Conservation (phyloP, 2,797 vertebrate species). For the Megaceryle alcyon region DNA sequence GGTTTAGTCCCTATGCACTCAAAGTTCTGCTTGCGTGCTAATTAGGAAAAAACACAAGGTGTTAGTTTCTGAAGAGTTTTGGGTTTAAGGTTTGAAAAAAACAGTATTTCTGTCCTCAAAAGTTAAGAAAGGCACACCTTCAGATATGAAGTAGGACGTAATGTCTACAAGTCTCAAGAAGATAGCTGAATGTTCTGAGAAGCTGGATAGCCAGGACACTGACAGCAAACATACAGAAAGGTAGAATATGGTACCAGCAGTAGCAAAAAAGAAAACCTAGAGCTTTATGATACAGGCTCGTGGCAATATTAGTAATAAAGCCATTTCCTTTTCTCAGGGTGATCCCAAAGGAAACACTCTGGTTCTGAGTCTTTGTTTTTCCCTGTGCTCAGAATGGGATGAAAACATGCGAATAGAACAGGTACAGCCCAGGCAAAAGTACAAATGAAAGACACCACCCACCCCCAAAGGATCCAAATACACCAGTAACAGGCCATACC, state of each 20-base stretch:
- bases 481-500: background rate
- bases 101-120: background rate
- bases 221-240: background rate
- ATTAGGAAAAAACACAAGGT: background rate
- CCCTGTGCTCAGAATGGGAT: background rate
- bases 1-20: background rate
- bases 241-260: background rate
- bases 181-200: background rate
- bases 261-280: background rate
- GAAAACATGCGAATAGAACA: background rate
- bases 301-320: background rate
- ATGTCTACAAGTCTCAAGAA: fast-evolving
- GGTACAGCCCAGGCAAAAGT: background rate
- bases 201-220: background rate
- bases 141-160: background rate
- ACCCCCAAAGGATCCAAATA: background rate
- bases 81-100: background rate
- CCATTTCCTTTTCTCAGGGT: background rate
- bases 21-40: background rate
- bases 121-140: background rate
- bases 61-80: background rate
- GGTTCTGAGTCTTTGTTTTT: background rate
- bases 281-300: no score
- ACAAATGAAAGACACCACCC: background rate
- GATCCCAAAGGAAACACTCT: background rate